Base-by-base conservation (phyloP, 1,140 invertebrate species). In the Eciton burchellii region DNA sequence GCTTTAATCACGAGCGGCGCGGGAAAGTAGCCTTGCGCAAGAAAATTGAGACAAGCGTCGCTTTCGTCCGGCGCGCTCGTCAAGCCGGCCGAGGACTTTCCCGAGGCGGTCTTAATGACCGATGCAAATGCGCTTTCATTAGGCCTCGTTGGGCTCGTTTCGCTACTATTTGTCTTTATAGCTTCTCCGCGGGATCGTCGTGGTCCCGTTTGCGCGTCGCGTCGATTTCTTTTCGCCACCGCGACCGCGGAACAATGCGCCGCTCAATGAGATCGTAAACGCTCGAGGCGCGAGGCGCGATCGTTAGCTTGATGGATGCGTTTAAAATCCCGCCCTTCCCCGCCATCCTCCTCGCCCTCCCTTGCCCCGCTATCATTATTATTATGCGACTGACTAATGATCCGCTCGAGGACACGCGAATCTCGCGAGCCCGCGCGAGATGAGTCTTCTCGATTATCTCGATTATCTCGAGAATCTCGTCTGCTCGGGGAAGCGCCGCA, bases 71-170 rank as follows among this genome's bases (percentile, higher is more conserved):
- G 29, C 47, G 62, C 77, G 62, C 84, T 86, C 76, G 81, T 84
- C 26, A 6, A 66, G 62, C 24, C 26, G 29, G 43, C 41, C 41
- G 71, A 73, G 45, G 73, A 84, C 86, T 85, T 82, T 81, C 74
- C 71, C 84, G 84, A n/a, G n/a, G 52, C 68, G 62, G 60, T 84
- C 84, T 90, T 91, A 90, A 91, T 88, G 89, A 89, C 84, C 77
- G 84, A 90, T 91, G 88, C 89, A 91, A 91, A 91, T 90, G 85
- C 72, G 41, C 85, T 6, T 82, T 87, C 77, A 88, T 91, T 91
- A 91, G 87, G 77, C 79, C 87, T 91, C 72, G 85, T 91, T 91
- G 91, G 85, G 87, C 88, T 90, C 89, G 84, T 91, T 90, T 88
- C 56, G 65, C 73, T 60, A 88, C 82, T 88, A 89, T 91, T 91